A percentile compares a stretch with the other conserved stretches of the same genome.
These are phyloP conservation scores for Macropus fuliginosus DNA, from an alignment of 2,797 vertebrate species.

Conservation along the genomic window DNA sequence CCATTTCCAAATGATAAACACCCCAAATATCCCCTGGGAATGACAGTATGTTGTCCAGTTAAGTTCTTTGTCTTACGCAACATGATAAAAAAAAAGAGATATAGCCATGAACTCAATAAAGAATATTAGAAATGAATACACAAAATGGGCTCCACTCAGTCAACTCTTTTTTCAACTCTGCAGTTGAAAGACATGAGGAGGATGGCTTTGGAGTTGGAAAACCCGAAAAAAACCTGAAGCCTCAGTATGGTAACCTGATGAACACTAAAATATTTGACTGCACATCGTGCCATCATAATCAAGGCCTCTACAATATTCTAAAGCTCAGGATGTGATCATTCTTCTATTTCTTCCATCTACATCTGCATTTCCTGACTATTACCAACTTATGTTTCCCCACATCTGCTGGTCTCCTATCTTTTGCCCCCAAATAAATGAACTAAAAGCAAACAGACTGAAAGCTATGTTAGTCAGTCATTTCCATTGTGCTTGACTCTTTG, in stretches of 20 bases:
- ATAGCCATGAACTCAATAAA: neutral
- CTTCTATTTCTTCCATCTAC: too few relatives aligned
- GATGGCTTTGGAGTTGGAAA: neutral
- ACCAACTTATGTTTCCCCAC: too few relatives aligned
- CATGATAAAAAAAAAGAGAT: neutral
- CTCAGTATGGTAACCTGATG: neutral
- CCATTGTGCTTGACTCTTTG: too few relatives aligned
- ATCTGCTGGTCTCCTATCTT: too few relatives aligned
- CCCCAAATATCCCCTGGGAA: neutral
- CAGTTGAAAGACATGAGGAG: neutral
- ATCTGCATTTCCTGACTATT: too few relatives aligned
- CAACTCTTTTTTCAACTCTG: neutral
- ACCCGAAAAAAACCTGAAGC: neutral
- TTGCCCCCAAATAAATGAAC: too few relatives aligned
- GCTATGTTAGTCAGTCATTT: too few relatives aligned
- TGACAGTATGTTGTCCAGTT: neutral
- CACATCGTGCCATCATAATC: neutral
- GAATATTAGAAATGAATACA: neutral
- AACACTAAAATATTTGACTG: neutral
- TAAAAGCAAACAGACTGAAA: too few relatives aligned
- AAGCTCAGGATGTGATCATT: neutral
- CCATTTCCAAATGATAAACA: neutral
- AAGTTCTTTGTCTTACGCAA: neutral
- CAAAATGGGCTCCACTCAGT: neutral
- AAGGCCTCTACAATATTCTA: neutral